phyloP scores from a whole-genome alignment of 2,797 vertebrate species.

The Lophotriccus pileatus region DNA sequence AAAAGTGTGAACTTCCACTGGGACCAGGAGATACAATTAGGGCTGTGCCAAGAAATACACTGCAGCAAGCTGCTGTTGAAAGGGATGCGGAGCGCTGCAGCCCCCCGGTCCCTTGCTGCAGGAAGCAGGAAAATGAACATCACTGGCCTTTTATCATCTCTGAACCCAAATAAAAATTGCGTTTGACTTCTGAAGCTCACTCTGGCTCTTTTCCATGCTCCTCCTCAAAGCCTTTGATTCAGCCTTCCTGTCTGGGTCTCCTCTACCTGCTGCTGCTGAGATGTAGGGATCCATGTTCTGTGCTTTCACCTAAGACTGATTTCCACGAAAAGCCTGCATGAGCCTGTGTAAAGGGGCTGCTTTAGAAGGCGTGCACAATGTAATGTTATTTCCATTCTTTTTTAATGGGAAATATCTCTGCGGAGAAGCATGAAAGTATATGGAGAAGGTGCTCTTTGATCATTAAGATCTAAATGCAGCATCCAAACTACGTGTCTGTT shows the following conservation, averaged over 20 bases:
- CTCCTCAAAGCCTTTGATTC: not conserved
- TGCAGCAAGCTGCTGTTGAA: not conserved
- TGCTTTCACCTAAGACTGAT: not conserved
- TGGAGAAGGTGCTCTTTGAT: constrained; percentile 32
- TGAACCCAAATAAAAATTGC: constrained; percentile 35
- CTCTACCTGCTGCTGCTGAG: constrained; percentile 10
- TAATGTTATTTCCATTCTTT: constrained; percentile 35
- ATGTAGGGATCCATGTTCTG: not conserved
- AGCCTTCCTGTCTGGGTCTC: not conserved
- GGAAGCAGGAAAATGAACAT: constrained; percentile 38
- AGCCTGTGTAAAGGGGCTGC: not conserved
- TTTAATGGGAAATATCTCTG: constrained; percentile 28
- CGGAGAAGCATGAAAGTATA: constrained; percentile 31
- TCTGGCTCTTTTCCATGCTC: not conserved
- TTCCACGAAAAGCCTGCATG: not conserved
- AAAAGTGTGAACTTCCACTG: constrained; percentile 48
- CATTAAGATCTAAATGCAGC: constrained; percentile 36
- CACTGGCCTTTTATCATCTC: not conserved
- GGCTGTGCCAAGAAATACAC: constrained; percentile 17
- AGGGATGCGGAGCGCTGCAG: not conserved
- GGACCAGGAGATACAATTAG: constrained; percentile 10
- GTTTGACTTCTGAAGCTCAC: not conserved
- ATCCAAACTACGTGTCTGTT: not conserved
- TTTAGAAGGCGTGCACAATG: not conserved
- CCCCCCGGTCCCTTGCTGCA: constrained; percentile 7